phyloP scores from a whole-genome alignment of 2,113 vertebrate genomes.

The Aphyosemion australe region DNA sequence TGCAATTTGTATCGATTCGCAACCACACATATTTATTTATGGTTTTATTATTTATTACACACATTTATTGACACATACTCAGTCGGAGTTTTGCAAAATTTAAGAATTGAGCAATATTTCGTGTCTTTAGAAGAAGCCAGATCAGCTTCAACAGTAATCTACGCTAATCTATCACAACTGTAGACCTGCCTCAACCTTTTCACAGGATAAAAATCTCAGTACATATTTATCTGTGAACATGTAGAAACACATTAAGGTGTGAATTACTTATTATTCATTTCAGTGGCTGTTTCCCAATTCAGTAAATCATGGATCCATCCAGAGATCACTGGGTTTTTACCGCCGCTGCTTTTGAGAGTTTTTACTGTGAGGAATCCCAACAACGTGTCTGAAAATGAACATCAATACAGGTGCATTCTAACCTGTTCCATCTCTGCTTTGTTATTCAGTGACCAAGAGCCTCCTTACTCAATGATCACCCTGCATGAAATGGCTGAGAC shows the following conservation, averaged over 20 bases:
- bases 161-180: conserved; percentile 12
- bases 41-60: too few relatives aligned
- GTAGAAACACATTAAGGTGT: conserved; percentile 1
- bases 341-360: neutral
- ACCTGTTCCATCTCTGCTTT: conserved; percentile 23
- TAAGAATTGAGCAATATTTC: too few relatives aligned
- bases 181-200: neutral
- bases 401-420: too few relatives aligned
- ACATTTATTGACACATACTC: too few relatives aligned
- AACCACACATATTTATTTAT: too few relatives aligned
- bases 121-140: too few relatives aligned
- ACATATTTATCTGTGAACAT: neutral
- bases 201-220: neutral
- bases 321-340: conserved; percentile 2
- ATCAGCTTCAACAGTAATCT: neutral
- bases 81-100: too few relatives aligned
- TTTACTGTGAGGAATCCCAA: neutral
- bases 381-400: too few relatives aligned
- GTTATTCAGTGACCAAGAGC: conserved; percentile 97
- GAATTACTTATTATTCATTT: neutral
- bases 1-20: too few relatives aligned
- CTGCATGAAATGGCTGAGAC: conserved; percentile 99
- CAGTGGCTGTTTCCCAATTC: neutral
- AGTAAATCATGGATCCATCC: neutral
- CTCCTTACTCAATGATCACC: conserved; percentile 99